These are phyloP conservation scores for Anastrepha ludens DNA, from an alignment of 1,140 invertebrate species.

Conservation along the genomic window DNA sequence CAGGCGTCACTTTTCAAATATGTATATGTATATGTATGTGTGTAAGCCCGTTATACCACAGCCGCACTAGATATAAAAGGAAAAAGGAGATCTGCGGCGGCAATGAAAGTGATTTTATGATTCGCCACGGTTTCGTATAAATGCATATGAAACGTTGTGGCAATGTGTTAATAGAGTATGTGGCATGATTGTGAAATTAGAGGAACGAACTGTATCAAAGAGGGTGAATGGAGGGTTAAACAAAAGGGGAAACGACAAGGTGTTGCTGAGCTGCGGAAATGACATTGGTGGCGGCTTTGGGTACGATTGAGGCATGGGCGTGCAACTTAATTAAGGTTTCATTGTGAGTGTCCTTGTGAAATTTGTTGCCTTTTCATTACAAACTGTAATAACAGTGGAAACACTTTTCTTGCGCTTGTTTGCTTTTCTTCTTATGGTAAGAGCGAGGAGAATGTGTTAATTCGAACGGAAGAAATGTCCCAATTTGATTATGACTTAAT, in stretches of 20 bases:
- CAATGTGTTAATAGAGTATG: slow-evolving; percentile 31
- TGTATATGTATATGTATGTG: background rate
- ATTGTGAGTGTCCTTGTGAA: slow-evolving; percentile 44
- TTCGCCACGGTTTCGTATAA: slow-evolving; percentile 30
- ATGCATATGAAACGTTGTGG: slow-evolving; percentile 35
- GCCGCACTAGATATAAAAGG: background rate
- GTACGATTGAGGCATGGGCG: slow-evolving; percentile 11
- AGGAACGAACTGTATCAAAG: background rate
- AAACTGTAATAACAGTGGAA: background rate
- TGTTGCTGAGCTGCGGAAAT: background rate
- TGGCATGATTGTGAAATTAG: background rate
- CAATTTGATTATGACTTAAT: slow-evolving; percentile 47
- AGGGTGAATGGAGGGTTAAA: background rate
- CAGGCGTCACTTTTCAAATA: slow-evolving; percentile 37
- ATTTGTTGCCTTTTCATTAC: slow-evolving; percentile 23
- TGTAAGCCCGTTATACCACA: background rate
- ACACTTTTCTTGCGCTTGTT: background rate
- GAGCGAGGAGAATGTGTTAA: background rate
- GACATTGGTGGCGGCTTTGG: background rate
- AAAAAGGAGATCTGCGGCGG: background rate
- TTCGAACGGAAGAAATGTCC: slow-evolving; percentile 42
- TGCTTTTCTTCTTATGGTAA: background rate
- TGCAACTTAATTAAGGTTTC: slow-evolving; percentile 47
- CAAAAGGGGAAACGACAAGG: background rate
- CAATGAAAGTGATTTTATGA: slow-evolving; percentile 47